Evolutionary conservation across 2,797 vertebrate species (phyloP), one percentile per base, ranked within the genome.

Genomic region (Enteromius paludinosus): DNA sequence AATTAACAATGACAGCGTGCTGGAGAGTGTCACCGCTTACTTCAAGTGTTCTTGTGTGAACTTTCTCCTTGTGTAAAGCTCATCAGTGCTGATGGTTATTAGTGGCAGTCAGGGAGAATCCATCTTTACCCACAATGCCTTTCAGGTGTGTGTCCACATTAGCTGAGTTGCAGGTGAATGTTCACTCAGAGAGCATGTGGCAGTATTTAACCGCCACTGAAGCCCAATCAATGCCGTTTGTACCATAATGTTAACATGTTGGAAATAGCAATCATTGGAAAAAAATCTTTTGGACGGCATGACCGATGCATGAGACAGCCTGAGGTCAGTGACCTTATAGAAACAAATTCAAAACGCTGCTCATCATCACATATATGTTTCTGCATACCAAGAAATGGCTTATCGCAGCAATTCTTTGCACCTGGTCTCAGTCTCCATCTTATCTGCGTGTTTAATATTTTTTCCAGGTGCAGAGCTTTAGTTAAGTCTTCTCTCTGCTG

Each of bases 351-450:
- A 70, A 52, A 75, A 52, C 28, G 6, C 54, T 49, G 83, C 87
- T 90, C 87, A 88, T 86, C 85, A 66, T 84, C 89, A 88, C 84
- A 88, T 87, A 82, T 86, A 93, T 89, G 86, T 87, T 86, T 92
- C 90, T 92, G 92, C 93, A 93, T 95, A 91, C 92, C 93, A 93
- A 92, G 91, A 91, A 88, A 47, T 79, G 86, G 87, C 89, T 93
- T 91, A 52, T 89, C 86, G 87, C 78, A 73, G 86, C 90, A 91
- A 90, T 90, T 89, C 91, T 90, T 89, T 91, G 92, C 93, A 94
- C 93, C 92, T 94, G 92, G 92, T 90, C 91, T 88, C 87, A 90
- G 89, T 92, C 86, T 65, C 69, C n/a, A 7, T 89, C 90, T 94
- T 93, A 93, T 94, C 92, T 79, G 72, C 35, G 86, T 90, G 85